phyloP scores from a whole-genome alignment of 2,888 invertebrate species.

The Hipparchia sbordonii region DNA sequence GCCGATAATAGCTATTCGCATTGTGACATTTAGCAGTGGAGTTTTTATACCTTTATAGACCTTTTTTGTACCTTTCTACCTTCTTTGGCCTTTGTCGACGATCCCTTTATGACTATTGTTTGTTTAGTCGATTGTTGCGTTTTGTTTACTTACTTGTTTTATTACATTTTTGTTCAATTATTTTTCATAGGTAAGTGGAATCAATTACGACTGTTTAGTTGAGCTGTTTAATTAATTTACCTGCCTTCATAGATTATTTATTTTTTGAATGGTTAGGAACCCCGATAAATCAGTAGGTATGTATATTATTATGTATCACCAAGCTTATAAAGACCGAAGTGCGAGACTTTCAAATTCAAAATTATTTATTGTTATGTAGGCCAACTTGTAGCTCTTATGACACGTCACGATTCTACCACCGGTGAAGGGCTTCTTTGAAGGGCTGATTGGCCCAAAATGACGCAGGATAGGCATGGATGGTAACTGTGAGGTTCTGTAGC shows the following conservation, averaged over 20 bases:
- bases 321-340: too few relatives aligned
- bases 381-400: too few relatives aligned
- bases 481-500: too few relatives aligned
- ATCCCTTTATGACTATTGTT: conserved; percentile 31
- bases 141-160: conserved; percentile 22
- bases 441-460: too few relatives aligned
- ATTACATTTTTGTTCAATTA: not conserved
- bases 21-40: conserved; percentile 49
- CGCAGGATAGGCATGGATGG: too few relatives aligned
- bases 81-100: conserved; percentile 27
- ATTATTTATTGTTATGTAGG: too few relatives aligned
- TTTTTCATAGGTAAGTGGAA: conserved; percentile 3
- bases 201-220: conserved; percentile 7
- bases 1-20: conserved; percentile 47
- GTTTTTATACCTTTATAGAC: conserved; percentile 29
- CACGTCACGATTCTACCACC: too few relatives aligned
- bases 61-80: conserved; percentile 30
- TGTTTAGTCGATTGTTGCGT: conserved; percentile 26
- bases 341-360: too few relatives aligned
- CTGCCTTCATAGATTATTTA: not conserved
- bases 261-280: not conserved
- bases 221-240: not conserved
- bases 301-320: too few relatives aligned
- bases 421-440: too few relatives aligned
- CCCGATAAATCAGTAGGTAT: not conserved